These are phyloP conservation scores for Ellobius talpinus DNA, from an alignment of 2,113 vertebrate species.

Conservation along the genomic window DNA sequence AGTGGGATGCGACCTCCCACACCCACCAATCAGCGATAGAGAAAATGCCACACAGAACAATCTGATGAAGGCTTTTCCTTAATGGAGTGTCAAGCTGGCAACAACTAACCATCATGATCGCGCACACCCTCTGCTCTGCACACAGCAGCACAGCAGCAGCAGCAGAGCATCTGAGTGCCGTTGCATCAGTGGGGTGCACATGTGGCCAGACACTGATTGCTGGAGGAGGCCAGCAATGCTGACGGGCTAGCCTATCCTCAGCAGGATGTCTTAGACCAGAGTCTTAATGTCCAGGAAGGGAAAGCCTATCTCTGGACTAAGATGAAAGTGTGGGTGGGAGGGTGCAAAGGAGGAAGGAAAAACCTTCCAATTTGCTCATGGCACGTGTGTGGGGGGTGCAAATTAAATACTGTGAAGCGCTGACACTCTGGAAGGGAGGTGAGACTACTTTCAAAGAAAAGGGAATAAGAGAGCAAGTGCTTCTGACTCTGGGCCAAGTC, in stretches of 20 bases:
- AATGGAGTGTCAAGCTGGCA: background rate
- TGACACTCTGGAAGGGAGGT: background rate
- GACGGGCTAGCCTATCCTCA: background rate
- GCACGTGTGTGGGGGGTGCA: background rate
- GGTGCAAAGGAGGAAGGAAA: too few species aligned
- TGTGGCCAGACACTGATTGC: rapidly evolving
- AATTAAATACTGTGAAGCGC: background rate
- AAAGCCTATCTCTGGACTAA: background rate
- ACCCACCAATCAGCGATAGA: background rate
- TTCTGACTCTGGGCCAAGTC: too few species aligned
- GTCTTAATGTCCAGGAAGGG: background rate
- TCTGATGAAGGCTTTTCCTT: background rate
- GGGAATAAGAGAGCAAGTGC: rapidly evolving
- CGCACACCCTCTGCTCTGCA: background rate
- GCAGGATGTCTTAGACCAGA: rapidly evolving
- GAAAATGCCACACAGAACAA: background rate
- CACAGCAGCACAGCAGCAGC: background rate
- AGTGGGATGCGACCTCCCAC: background rate
- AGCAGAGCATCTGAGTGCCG: background rate
- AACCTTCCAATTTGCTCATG: background rate
- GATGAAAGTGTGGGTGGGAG: background rate
- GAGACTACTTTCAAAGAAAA: background rate
- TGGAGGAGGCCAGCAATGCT: background rate
- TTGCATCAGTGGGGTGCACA: rapidly evolving
- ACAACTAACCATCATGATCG: background rate